Percentiles rank a stretch among this genome's conserved stretches.
These are phyloP conservation scores for Perca flavescens DNA, from an alignment of 2,113 vertebrate species.

Conservation along the genomic window DNA sequence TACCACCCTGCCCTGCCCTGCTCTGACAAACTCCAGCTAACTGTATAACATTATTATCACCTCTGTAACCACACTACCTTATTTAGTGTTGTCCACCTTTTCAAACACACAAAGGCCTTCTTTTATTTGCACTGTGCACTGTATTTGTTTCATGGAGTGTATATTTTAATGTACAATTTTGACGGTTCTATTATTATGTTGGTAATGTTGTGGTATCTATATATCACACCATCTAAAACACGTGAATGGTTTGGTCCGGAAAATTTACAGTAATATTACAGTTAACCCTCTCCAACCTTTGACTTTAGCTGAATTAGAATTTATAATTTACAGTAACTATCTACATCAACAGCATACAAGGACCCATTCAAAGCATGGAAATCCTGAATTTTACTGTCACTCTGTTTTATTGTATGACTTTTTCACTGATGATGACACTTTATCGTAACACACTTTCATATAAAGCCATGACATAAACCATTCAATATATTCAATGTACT, in stretches of 20 bases:
- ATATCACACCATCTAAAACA: neutral
- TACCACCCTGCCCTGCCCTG: neutral
- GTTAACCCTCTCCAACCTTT: neutral
- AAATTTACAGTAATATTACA: neutral
- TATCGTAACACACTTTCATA: neutral
- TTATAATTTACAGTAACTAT: neutral
- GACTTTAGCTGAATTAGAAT: neutral
- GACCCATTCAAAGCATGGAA: neutral
- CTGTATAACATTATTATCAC: neutral
- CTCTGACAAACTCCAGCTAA: constrained; percentile 15
- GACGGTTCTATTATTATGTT: neutral
- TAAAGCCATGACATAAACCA: neutral
- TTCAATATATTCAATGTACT: neutral
- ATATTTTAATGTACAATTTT: neutral
- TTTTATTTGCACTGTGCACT: neutral
- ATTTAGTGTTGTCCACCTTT: neutral
- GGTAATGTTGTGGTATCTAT: neutral
- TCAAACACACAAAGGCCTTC: neutral
- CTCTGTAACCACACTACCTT: neutral
- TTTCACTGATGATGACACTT: neutral
- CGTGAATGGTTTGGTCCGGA: neutral
- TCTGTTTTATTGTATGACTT: neutral
- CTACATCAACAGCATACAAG: neutral
- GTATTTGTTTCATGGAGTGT: neutral
- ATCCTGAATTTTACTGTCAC: neutral